Evolutionary conservation across 2,888 invertebrate genomes (phyloP).

Genomic region (Hirtodrosophila alboralis): DNA sequence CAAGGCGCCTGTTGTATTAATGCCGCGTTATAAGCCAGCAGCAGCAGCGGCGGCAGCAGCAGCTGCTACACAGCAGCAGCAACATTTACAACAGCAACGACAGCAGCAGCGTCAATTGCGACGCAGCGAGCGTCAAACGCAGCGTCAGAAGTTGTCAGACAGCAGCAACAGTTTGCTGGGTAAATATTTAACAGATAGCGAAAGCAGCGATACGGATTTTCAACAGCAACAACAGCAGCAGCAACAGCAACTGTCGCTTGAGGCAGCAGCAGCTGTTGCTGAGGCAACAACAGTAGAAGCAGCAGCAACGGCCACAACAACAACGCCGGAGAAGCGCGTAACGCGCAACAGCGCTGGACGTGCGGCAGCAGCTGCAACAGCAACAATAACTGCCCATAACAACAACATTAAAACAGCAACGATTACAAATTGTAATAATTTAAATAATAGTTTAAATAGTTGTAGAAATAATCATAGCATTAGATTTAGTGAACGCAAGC

Average conservation of each 20-base stretch:
- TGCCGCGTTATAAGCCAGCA: conserved; percentile 3
- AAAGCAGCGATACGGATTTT: conserved; percentile 64
- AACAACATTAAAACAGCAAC: conserved; percentile 63
- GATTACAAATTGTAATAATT: conserved; percentile 80
- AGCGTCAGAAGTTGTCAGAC: conserved; percentile 48
- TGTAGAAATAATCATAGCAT: conserved; percentile 62
- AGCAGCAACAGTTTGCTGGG: conserved; percentile 24
- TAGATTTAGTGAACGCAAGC: conserved; percentile 70
- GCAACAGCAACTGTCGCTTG: conserved; percentile 31
- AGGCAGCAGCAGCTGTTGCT: conserved; percentile 34
- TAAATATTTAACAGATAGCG: conserved; percentile 59
- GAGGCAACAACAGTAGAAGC: conserved; percentile 12
- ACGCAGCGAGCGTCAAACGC: conserved; percentile 69
- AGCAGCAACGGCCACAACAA: conserved; percentile 20
- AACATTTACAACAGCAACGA: conserved; percentile 35
- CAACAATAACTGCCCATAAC: conserved; percentile 24
- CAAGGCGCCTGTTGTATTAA: not conserved
- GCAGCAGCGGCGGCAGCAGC: conserved; percentile 1
- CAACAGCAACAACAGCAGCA: conserved; percentile 36
- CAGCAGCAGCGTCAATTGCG: conserved; percentile 63
- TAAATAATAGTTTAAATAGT: conserved; percentile 70
- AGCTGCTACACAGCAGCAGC: conserved; percentile 52
- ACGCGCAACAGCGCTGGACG: conserved; percentile 72
- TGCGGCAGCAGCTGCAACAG: conserved; percentile 21
- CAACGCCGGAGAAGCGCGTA: conserved; percentile 58